A percentile compares a stretch with the other conserved stretches of the same genome.
Conservation (phyloP, 2,113 vertebrate genomes). For the Plecturocebus donacophilus region DNA sequence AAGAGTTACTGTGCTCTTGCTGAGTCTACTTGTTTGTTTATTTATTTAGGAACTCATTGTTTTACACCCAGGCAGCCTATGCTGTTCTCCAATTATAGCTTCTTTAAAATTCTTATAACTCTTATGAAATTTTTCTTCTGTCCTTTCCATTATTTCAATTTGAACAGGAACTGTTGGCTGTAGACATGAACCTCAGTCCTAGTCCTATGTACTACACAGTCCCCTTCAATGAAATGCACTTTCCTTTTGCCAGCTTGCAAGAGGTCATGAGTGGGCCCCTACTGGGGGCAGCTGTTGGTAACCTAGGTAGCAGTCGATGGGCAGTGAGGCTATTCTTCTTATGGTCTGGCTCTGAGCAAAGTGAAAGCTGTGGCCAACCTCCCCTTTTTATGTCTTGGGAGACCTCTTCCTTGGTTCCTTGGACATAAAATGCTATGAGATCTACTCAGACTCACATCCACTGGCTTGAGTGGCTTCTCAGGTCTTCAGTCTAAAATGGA, state of each 20-base stretch:
- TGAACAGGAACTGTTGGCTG: not conserved
- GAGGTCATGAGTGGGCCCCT: fast-evolving
- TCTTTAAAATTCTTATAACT: not conserved
- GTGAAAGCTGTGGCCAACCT: not conserved
- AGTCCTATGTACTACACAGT: too few species aligned
- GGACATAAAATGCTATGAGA: fast-evolving
- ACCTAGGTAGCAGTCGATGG: fast-evolving
- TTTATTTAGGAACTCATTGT: not conserved
- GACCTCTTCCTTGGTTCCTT: not conserved
- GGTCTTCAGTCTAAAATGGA: not conserved
- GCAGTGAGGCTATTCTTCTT: not conserved
- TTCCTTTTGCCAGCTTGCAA: not conserved
- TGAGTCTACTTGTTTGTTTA: not conserved
- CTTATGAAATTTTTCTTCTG: not conserved
- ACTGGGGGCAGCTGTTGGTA: fast-evolving
- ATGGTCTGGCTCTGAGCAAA: not conserved
- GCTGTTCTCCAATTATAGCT: not conserved
- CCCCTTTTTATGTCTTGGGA: not conserved
- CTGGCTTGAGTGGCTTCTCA: not conserved
- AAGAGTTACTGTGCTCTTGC: not conserved
- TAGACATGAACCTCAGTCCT: not conserved
- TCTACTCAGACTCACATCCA: too few species aligned
- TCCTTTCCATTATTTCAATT: not conserved
- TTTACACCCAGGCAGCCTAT: not conserved
- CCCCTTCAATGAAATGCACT: fast-evolving